Evolutionary conservation across 2,797 vertebrate genomes (phyloP).

Genomic region (Chaenodraco wilsoni): DNA sequence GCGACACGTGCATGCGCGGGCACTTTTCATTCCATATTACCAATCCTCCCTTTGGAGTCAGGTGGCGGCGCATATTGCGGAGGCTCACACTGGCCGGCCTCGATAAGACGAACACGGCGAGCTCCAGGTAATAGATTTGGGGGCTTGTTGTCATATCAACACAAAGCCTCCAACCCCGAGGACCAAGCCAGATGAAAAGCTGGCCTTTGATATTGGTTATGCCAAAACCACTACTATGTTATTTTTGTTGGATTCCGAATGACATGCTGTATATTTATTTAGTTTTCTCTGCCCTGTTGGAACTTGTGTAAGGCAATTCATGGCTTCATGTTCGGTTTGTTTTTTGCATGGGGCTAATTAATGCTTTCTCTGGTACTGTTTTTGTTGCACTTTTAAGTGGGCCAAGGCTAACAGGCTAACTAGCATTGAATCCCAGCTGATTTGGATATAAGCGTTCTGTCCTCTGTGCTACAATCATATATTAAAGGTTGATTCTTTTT

Average conservation of each 20-base stretch:
- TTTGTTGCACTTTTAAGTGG: slow-evolving; percentile 62
- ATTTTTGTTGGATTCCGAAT: slow-evolving; percentile 44
- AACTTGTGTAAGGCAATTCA: slow-evolving; percentile 7
- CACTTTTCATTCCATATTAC: slow-evolving; percentile 58
- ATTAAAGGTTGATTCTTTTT: slow-evolving; percentile 33
- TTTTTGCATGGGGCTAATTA: slow-evolving; percentile 62
- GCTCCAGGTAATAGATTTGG: slow-evolving; percentile 65
- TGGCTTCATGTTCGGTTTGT: slow-evolving; percentile 21
- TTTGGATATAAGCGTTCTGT: slow-evolving; percentile 20
- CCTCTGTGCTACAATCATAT: slow-evolving; percentile 19
- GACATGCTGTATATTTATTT: not conserved
- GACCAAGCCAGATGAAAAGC: slow-evolving; percentile 64
- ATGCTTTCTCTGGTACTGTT: slow-evolving; percentile 54
- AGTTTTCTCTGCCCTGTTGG: slow-evolving; percentile 9
- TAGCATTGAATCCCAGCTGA: slow-evolving; percentile 47
- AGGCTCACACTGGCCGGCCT: slow-evolving; percentile 45
- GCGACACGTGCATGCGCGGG: not conserved
- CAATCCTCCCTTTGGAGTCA: slow-evolving; percentile 42
- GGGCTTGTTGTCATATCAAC: slow-evolving; percentile 61
- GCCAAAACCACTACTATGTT: slow-evolving; percentile 39
- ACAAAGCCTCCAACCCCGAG: slow-evolving; percentile 58
- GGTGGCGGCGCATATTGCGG: slow-evolving; percentile 52
- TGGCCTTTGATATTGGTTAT: slow-evolving; percentile 61
- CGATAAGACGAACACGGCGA: slow-evolving; percentile 51
- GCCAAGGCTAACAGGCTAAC: slow-evolving; percentile 69